Evolutionary conservation across 2,797 vertebrate species (phyloP), one percentile per base, ranked within the genome.

Genomic region (Esox lucius): DNA sequence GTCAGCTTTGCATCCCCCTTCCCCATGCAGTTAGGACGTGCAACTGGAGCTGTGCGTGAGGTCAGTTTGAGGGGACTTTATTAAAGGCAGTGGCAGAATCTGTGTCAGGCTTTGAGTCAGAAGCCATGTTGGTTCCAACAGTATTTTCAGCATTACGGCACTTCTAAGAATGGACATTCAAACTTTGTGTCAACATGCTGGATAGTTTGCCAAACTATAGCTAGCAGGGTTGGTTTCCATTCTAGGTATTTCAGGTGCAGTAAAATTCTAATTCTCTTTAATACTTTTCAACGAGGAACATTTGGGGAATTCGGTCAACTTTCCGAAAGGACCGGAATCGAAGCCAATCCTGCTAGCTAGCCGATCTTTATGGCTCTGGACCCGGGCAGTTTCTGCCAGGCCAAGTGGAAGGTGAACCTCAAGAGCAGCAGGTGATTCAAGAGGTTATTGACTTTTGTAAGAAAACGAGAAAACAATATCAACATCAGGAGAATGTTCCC

Each of bases 361-460:
- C 56, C 56, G 6, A 4, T 61, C 56, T 24, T 12, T 13, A 61
- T 26, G 56, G 22, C 5, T 61, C n/a, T 61, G 56, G 56, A 24
- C 49, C 5, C 5, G 56, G 24, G 11, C 9, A 46, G 51, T 84
- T 75, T 87, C 89, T 94, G 86, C 93, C 89, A 81, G 85, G 83
- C 83, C 87, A 89, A 84, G 87, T 70, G 85, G 85, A 91, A 83
- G 81, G 84, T 90, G 72, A 80, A 87, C 85, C 75, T 84, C 83
- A 53, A 85, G 56, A 61, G 56, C 56, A 61, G 86, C 84, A 53
- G 89, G 75, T 75, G 85, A 86, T 88, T 87, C 83, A 80, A 87
- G 81, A 89, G 86, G 87, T 84, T 78, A 86, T 87, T 89, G 89
- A 24, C 22, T 68, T 87, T 82, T 88, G 94, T 95, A 93, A 71